Evolutionary conservation across 2,113 vertebrate species (phyloP).

Genomic region (Lycocorax pyrrhopterus): DNA sequence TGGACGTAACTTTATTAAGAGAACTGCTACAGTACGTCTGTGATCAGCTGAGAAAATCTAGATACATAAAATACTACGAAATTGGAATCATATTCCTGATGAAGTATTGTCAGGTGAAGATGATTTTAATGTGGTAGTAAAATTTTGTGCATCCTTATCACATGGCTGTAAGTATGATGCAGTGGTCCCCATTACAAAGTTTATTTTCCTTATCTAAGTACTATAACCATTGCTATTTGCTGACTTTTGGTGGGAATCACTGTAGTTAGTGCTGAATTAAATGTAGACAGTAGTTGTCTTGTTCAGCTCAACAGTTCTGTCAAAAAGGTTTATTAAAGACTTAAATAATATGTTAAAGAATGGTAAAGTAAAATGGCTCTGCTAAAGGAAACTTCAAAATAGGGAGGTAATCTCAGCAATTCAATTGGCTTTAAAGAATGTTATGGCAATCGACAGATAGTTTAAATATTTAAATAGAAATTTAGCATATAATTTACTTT

Average conservation of each 20-base stretch:
- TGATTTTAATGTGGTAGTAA: constrained; percentile 41
- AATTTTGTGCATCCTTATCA: constrained; percentile 38
- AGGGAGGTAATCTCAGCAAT: constrained; percentile 49
- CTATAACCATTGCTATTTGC: constrained; percentile 38
- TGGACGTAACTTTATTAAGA: constrained; percentile 67
- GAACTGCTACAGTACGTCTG: constrained; percentile 59
- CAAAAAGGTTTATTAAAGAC: constrained; percentile 66
- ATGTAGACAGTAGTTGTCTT: constrained; percentile 65
- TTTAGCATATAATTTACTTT: constrained; percentile 72
- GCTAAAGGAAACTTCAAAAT: constrained; percentile 42
- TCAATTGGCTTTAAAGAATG: constrained; percentile 62
- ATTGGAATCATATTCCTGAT: background rate
- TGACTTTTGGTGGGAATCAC: constrained; percentile 51
- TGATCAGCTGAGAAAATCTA: constrained; percentile 31
- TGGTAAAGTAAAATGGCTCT: constrained; percentile 62
- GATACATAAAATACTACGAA: constrained; percentile 10
- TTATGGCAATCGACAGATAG: constrained; percentile 66
- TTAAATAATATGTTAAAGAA: constrained; percentile 59
- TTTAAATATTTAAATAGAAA: constrained; percentile 69
- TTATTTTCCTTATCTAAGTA: constrained; percentile 19
- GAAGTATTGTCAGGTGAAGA: background rate
- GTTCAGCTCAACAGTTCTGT: constrained; percentile 68
- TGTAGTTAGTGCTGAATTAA: constrained; percentile 64
- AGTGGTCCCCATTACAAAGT: constrained; percentile 57
- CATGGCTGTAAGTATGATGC: constrained; percentile 48